Conservation (phyloP, 2,888 invertebrate species). For the Pollenia griseotomentosa region DNA sequence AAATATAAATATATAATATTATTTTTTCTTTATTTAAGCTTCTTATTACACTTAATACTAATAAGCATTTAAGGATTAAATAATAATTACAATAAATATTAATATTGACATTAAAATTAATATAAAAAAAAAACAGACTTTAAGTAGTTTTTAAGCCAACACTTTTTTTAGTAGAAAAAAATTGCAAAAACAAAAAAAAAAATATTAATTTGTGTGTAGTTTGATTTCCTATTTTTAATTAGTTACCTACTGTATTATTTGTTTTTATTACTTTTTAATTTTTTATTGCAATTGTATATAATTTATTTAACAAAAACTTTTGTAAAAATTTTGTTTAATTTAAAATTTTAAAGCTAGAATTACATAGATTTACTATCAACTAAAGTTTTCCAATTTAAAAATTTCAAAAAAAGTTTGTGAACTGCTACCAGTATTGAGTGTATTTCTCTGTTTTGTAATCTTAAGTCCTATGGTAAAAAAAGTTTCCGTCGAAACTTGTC, state of each 20-base stretch:
- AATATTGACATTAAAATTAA: conserved; percentile 25
- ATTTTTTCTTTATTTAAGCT: conserved; percentile 46
- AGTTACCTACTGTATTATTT: conserved; percentile 49
- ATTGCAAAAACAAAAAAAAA: not conserved
- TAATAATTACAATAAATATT: conserved; percentile 16
- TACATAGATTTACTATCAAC: no score
- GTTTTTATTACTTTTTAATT: conserved; percentile 34
- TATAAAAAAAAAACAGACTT: conserved; percentile 30
- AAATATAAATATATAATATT: not conserved
- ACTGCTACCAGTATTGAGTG: no score
- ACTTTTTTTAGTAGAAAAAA: conserved; percentile 5
- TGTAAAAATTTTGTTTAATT: not conserved
- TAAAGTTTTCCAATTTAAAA: no score
- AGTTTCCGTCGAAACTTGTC: no score
- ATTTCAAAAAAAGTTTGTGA: no score
- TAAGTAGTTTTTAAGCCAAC: conserved; percentile 27
- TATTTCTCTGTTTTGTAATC: no score
- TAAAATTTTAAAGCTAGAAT: no score
- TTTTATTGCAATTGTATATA: conserved; percentile 27
- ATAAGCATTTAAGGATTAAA: conserved; percentile 32
- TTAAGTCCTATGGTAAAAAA: no score
- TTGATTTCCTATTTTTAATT: conserved; percentile 11
- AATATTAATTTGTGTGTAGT: conserved; percentile 15
- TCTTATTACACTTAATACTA: conserved; percentile 39
- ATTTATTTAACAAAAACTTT: not conserved